A percentile compares a stretch with the other conserved stretches of the same genome.
These are phyloP conservation scores for Rhynchonema sp. DNA, from an alignment of 2,888 invertebrate genomes.

Conservation along the genomic window DNA sequence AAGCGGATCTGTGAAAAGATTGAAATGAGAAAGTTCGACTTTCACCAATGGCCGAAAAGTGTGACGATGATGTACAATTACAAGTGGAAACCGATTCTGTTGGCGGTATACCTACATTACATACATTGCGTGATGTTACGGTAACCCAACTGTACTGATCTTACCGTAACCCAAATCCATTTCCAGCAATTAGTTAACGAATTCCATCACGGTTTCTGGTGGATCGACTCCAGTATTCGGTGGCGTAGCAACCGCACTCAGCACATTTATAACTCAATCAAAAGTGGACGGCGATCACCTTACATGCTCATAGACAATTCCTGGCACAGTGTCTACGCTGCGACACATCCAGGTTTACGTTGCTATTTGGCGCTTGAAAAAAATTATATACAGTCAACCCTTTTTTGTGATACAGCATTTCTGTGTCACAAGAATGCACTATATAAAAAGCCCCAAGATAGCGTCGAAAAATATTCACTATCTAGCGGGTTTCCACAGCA, in stretches of 20 bases:
- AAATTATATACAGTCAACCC: neutral
- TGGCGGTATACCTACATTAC: too few relatives aligned
- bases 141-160: constrained; percentile 1
- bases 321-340: constrained; percentile 1
- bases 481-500: too few relatives aligned
- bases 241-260: neutral
- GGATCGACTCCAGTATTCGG: neutral
- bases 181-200: neutral
- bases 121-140: neutral
- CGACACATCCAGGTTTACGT: constrained; percentile 2
- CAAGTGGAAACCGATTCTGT: constrained; percentile 4
- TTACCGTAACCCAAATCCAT: neutral
- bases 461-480: too few relatives aligned
- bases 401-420: too few relatives aligned
- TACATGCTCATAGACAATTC: constrained; percentile 1
- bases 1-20: constrained; percentile 1
- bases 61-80: neutral
- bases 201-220: neutral
- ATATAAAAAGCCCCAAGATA: too few relatives aligned
- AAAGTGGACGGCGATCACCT: neutral
- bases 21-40: constrained; percentile 2
- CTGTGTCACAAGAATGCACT: too few relatives aligned
- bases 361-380: neutral
- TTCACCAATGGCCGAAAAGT: neutral
- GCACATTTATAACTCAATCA: neutral